Evolutionary conservation across 2,797 vertebrate species (phyloP).

Genomic region (Poecilia velifera): DNA sequence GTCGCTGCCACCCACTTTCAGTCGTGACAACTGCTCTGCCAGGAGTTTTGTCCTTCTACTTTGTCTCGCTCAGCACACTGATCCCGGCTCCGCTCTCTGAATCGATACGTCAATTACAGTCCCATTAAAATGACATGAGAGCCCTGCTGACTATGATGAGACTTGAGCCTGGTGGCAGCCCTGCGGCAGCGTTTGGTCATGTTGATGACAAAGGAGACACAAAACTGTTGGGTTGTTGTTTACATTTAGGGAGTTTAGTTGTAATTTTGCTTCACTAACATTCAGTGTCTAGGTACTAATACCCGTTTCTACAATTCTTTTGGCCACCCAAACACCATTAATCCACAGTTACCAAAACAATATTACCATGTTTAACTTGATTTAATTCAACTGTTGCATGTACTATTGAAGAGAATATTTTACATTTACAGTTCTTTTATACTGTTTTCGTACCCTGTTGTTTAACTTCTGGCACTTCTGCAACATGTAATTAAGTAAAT

Average conservation of each 20-base stretch:
- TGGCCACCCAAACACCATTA: neutral
- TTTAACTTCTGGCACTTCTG: no score
- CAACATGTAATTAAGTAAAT: neutral
- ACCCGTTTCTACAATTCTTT: neutral
- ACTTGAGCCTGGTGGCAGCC: slow-evolving; percentile 25
- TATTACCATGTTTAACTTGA: neutral
- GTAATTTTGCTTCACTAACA: neutral
- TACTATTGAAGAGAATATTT: neutral
- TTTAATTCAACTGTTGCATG: neutral
- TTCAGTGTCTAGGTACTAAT: neutral
- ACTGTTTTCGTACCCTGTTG: neutral
- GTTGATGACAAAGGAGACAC: neutral
- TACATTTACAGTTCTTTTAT: neutral
- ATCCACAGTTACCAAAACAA: neutral
- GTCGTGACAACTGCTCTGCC: neutral
- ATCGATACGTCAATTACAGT: slow-evolving; percentile 63
- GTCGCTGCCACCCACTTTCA: neutral
- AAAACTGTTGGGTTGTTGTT: neutral
- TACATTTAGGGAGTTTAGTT: neutral
- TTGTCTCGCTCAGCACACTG: slow-evolving; percentile 28
- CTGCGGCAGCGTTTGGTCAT: neutral
- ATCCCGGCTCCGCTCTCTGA: slow-evolving; percentile 39
- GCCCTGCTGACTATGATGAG: slow-evolving; percentile 48
- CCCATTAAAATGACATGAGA: slow-evolving; percentile 59
- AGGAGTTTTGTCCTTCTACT: neutral